Evolutionary conservation across 2,888 invertebrate species (phyloP).

Genomic region (Dicyrtomina minuta): DNA sequence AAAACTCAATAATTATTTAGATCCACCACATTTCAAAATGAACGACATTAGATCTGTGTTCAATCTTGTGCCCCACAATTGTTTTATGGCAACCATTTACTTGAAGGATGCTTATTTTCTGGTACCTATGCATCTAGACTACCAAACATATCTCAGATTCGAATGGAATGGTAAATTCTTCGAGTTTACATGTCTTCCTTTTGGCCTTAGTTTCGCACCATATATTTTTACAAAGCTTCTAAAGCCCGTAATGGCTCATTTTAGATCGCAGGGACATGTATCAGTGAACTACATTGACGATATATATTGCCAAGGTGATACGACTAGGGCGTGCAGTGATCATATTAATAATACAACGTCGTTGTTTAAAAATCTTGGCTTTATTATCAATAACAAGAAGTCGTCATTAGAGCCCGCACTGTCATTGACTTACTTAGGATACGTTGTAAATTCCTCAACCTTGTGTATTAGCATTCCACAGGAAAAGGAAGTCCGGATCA

Average conservation of each 20-base stretch:
- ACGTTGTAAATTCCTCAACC: constrained; percentile 6
- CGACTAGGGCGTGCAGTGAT: neutral
- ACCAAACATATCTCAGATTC: constrained; percentile 20
- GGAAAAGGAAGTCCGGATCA: neutral
- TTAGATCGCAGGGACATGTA: neutral
- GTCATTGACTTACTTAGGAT: constrained; percentile 10
- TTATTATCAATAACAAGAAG: constrained; percentile 12
- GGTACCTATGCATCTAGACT: neutral
- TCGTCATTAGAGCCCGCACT: neutral
- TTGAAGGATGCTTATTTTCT: constrained; percentile 21
- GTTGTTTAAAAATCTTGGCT: neutral
- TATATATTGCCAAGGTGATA: neutral
- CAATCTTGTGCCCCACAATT: neutral
- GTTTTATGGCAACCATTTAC: constrained; percentile 11
- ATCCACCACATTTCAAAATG: constrained; percentile 17
- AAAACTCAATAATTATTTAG: constrained; percentile 6
- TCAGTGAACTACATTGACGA: constrained; percentile 22
- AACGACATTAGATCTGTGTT: constrained; percentile 22
- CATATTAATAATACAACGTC: neutral
- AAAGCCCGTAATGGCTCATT: neutral
- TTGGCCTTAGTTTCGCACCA: constrained; percentile 16
- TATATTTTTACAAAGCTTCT: constrained; percentile 25
- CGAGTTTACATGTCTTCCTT: constrained; percentile 19
- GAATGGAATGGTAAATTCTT: neutral
- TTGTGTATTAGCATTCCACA: constrained; percentile 17